Base-by-base conservation (phyloP, 2,888 invertebrate genomes). In the Polyommatus iphigenia region DNA sequence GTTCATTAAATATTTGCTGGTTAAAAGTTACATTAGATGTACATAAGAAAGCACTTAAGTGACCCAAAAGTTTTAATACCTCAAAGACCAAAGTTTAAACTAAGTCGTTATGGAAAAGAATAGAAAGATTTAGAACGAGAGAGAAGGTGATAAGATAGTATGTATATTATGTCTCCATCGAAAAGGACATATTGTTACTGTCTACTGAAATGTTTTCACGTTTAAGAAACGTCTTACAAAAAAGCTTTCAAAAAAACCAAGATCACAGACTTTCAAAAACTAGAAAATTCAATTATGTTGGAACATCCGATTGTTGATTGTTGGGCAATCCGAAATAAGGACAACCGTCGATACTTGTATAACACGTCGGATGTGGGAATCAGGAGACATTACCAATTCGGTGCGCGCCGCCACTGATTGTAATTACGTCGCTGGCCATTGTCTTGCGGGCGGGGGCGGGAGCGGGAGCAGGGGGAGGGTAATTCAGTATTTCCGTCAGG, bases 351-450 rank as follows among this genome's bases (percentile, higher is more conserved):
- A 29, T 24, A 13, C 29, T 24, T 10, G 24, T 62, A 67, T 18
- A 15, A 5, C 67, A 32, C 67, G 29, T 67, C 32, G 67, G 67
- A 67, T 67, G 67, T 29, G 67, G 67, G 67, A 29, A 67, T 67
- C 67, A 67, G 67, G 67, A 67, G 67, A 18, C 29, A 32, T 29
- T 67, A 29, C 67, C 67, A 67, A 67, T 67, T 67, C 67, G 29
- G 67, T 13, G 67, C 67, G 62, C 62, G 24, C 24, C 62, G 29
- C 5, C 29, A 29, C 67, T 67, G 29, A 67, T 67, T 29, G 67
- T 67, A 67, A 67, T 67, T 67, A 29, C 29, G 15, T 29, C 32
- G 29, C 67, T 29, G 62, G 67, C 67, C 29, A 32, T 67, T 67
- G 67, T 67, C 67, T 67, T 29, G 29, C 29, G 62, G 20, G 62